phyloP scores from a whole-genome alignment of 1,140 invertebrate species.

The Ceratina japonica region DNA sequence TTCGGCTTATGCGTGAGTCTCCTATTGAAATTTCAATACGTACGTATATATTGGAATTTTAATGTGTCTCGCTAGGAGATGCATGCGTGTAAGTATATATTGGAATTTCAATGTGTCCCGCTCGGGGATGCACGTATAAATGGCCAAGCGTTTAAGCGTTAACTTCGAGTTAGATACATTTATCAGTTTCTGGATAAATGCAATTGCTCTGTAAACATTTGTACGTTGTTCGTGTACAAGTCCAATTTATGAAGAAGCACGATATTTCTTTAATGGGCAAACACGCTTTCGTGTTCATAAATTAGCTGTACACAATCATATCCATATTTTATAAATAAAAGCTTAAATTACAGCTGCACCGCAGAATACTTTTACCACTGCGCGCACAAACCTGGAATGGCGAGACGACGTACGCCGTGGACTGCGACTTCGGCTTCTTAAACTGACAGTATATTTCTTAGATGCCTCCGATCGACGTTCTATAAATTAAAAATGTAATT shows the following conservation, averaged over 20 bases:
- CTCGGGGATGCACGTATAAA: too few relatives aligned
- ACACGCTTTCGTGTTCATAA: constrained; percentile 5
- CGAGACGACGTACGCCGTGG: constrained; percentile 18
- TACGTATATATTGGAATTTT: too few relatives aligned
- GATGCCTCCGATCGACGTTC: constrained; percentile 15
- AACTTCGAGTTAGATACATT: not conserved
- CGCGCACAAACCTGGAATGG: constrained; percentile 44
- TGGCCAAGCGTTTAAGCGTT: not conserved
- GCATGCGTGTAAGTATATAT: too few relatives aligned
- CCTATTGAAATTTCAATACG: too few relatives aligned
- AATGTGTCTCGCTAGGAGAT: too few relatives aligned
- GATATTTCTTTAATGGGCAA: not conserved
- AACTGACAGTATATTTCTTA: constrained; percentile 42
- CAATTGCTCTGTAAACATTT: not conserved
- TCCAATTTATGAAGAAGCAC: constrained; percentile 16
- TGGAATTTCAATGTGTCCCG: too few relatives aligned
- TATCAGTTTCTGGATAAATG: not conserved
- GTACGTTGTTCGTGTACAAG: constrained; percentile 17
- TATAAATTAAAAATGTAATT: constrained; percentile 35
- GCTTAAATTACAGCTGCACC: not conserved
- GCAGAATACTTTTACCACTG: not conserved
- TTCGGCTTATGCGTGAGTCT: too few relatives aligned
- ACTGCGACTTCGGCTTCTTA: constrained; percentile 28
- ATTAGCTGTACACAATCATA: constrained; percentile 29
- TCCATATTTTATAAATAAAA: constrained; percentile 27